phyloP scores from a whole-genome alignment of 2,113 vertebrate species.

The Holacanthus passer region DNA sequence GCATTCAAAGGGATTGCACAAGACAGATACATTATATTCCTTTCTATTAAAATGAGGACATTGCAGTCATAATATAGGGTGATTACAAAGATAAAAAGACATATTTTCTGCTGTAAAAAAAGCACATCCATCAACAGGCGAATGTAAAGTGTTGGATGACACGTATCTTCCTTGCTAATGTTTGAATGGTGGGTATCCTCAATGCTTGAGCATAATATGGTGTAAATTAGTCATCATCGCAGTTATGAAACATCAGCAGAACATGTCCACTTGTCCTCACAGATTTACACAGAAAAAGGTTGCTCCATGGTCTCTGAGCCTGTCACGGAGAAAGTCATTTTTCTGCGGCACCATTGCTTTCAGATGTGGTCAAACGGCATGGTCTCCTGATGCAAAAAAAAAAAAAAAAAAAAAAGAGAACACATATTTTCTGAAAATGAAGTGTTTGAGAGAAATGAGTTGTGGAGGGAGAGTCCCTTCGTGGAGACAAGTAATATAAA shows the following conservation, averaged over 20 bases:
- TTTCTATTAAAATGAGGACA: background rate
- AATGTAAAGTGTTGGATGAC: conserved; percentile 5
- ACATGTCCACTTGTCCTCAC: conserved; percentile 43
- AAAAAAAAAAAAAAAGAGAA: conserved; percentile 66
- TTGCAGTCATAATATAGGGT: background rate
- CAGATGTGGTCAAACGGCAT: conserved; percentile 78
- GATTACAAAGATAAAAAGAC: conserved; percentile 3
- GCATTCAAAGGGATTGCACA: conserved; percentile 7
- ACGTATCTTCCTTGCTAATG: conserved; percentile 3
- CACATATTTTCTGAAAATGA: conserved; percentile 79
- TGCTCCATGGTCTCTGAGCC: conserved; percentile 33
- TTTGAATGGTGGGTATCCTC: conserved; percentile 12
- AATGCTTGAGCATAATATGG: background rate
- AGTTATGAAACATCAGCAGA: conserved; percentile 46
- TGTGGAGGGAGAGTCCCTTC: conserved; percentile 77
- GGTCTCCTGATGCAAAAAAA: conserved; percentile 66
- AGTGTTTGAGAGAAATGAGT: conserved; percentile 86
- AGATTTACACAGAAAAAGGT: conserved; percentile 50
- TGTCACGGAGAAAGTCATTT: conserved; percentile 74
- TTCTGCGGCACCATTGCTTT: conserved; percentile 76
- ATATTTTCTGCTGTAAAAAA: background rate
- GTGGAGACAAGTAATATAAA: conserved; percentile 80
- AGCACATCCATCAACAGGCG: background rate
- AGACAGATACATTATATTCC: background rate
- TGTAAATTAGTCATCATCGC: conserved; percentile 32